These are phyloP conservation scores for Dynastes tityus DNA, from an alignment of 2,888 invertebrate species.

Conservation along the genomic window DNA sequence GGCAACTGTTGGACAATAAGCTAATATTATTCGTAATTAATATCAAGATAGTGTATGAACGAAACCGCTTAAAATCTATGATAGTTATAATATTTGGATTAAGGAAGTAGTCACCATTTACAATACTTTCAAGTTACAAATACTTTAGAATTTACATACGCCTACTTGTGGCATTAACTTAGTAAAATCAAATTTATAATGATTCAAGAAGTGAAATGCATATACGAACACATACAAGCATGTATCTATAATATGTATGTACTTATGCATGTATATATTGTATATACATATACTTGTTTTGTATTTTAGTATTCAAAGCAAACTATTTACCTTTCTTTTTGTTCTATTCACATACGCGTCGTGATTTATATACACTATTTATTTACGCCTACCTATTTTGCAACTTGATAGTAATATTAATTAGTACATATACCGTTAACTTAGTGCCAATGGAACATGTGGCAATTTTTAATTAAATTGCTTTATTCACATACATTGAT, in stretches of 20 bases:
- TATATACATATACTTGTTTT: background rate
- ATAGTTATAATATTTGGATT: no score
- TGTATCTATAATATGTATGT: background rate
- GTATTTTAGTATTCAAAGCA: background rate
- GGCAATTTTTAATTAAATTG: constrained; percentile 12
- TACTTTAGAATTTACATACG: constrained; percentile 10
- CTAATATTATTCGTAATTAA: no score
- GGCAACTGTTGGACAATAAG: no score
- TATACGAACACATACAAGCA: background rate
- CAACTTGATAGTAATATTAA: constrained; percentile 12
- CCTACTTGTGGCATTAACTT: constrained; percentile 20
- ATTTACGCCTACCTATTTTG: constrained; percentile 8
- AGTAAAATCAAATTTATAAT: background rate
- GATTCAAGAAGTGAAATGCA: background rate
- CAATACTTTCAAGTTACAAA: constrained; percentile 8
- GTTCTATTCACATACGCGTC: background rate
- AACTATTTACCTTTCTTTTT: constrained; percentile 17
- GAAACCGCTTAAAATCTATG: no score
- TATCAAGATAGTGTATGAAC: no score
- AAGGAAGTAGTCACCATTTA: background rate
- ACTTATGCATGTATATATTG: background rate
- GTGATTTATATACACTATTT: constrained; percentile 19
- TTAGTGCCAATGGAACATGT: background rate
- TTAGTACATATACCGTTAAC: constrained; percentile 4
- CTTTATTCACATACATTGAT: background rate